Evolutionary conservation across 1,140 invertebrate genomes (phyloP), one percentile per base, ranked within the genome.

Genomic region (Drosophila azteca): DNA sequence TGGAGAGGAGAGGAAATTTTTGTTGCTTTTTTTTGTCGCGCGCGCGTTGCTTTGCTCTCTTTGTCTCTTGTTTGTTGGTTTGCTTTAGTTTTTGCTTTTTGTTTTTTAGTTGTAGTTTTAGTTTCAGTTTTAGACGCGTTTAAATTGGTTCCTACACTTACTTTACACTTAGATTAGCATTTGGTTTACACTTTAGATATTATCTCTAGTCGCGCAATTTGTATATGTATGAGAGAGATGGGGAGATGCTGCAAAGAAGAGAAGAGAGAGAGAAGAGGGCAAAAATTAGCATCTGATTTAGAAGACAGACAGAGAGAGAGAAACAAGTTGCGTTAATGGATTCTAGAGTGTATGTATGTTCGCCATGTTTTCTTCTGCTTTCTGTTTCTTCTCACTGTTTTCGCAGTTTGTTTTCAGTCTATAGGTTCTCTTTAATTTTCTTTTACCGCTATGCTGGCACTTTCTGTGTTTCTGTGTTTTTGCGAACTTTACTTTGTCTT

Each of bases 151-250:
- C 72, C 75, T 82, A 82, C 78, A 82, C 83, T 87, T 79, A 75
- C 77, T 78, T 76, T 79, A 88, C 83, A 87, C 83, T 88, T 88
- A 88, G 50, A 79, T 68, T 88, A 88, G 77, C 79, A 89, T 88
- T 88, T 89, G 83, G 83, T 89, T 88, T 78, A 84, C 81, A 85
- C 81, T 84, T 79, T 69, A 39, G 57, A 46, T 62, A 55, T 67
- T 67, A 49, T 53, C 43, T 1, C 60, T 67, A 46, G 64, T 60
- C 22, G 82, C 63, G 63, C 60, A 45, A 66, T 66, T 49, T 77
- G 7, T 43, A 26, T 29, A 26, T 55, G n/a, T 62, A 52, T 8
- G 26, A 26, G 17, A 29, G 13, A 45, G 43, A 29, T 64, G 57
- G 66, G 75, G 75, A 76, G 68, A 79, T 82, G 79, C 83, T 88